phyloP scores from a whole-genome alignment of 2,888 invertebrate species.

The Hoplodrina ambigua region DNA sequence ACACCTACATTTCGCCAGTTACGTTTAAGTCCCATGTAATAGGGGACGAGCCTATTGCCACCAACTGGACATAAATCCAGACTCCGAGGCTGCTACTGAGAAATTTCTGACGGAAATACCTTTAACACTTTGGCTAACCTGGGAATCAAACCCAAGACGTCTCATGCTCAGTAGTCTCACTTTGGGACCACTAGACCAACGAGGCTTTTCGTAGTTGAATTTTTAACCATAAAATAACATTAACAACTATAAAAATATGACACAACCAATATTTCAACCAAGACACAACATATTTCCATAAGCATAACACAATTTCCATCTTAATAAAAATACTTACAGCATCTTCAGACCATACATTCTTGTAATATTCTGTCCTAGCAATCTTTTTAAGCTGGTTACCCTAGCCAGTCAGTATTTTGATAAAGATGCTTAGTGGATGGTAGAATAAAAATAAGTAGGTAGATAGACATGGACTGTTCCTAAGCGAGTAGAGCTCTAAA shows the following conservation, averaged over 20 bases:
- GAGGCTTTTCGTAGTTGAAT: no score
- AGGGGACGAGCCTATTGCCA: no score
- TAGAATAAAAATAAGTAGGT: conserved; percentile 33
- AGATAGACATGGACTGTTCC: conserved; percentile 3
- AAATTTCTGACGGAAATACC: no score
- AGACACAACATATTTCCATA: conserved; percentile 1
- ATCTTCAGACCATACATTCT: conserved; percentile 38
- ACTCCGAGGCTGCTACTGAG: no score
- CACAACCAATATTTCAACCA: conserved; percentile 1
- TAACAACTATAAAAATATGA: neutral
- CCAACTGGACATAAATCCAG: no score
- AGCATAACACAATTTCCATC: conserved; percentile 40
- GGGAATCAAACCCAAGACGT: no score
- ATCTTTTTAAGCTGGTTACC: conserved; percentile 21
- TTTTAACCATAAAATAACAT: neutral
- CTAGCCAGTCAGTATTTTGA: conserved; percentile 31
- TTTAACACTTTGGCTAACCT: no score
- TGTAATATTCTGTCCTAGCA: conserved; percentile 30
- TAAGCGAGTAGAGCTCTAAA: neutral
- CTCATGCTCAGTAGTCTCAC: no score
- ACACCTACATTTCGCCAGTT: no score
- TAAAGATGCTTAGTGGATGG: conserved; percentile 25
- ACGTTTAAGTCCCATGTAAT: no score
- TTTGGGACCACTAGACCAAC: no score
- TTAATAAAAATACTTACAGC: conserved; percentile 24